These are phyloP conservation scores for Cynopterus sphinx DNA, from an alignment of 2,797 vertebrate species.

Conservation along the genomic window DNA sequence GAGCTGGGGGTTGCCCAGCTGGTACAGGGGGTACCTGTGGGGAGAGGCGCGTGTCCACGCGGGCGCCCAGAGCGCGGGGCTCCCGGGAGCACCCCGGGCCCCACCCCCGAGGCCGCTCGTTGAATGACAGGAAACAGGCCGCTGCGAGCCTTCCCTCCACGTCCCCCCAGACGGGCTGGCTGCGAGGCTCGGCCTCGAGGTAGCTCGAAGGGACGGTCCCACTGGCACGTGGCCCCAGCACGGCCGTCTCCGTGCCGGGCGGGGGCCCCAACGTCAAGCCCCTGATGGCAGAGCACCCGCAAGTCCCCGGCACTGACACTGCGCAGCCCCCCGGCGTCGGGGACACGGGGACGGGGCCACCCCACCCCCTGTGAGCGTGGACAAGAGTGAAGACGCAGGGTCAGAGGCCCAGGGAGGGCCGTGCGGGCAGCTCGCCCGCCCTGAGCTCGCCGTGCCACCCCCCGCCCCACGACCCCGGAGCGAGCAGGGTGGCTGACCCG, in stretches of 20 bases:
- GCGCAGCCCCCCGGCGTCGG: background rate
- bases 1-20: constrained; percentile 94
- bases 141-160: accelerated
- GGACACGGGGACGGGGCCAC: background rate
- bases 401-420: accelerated
- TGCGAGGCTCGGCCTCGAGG: background rate
- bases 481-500: background rate
- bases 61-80: background rate
- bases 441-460: accelerated
- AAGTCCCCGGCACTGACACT: no score
- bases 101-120: background rate
- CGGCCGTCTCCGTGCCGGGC: background rate
- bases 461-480: background rate
- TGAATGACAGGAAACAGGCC: background rate
- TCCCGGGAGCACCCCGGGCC: background rate
- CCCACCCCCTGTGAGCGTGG: accelerated
- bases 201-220: background rate
- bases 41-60: background rate
- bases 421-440: no score
- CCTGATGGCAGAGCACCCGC: accelerated
- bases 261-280: accelerated
- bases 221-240: background rate
- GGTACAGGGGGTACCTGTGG: constrained; percentile 93
- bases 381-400: background rate
- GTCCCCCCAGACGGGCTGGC: no score